Percentiles rank a stretch among this genome's conserved stretches.
Conservation (phyloP, 2,797 vertebrate genomes). For the Danio choprae region DNA sequence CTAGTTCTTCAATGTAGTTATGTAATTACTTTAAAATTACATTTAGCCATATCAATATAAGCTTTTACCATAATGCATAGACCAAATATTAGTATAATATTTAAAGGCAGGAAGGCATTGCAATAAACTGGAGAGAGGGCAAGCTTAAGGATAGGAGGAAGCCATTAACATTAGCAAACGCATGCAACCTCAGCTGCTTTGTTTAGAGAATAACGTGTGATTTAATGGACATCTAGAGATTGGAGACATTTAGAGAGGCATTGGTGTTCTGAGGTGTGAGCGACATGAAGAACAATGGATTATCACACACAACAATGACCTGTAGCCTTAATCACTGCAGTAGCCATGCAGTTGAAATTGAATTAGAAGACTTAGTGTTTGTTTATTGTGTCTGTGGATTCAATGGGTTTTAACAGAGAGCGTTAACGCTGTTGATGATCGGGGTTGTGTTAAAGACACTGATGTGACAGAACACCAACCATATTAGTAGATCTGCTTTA, state of each 20-base stretch:
- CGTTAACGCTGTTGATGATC: conserved; percentile 27
- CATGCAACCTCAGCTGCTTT: neutral
- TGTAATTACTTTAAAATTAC: neutral
- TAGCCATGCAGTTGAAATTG: neutral
- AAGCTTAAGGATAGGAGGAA: too few relatives aligned
- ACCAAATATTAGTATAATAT: neutral
- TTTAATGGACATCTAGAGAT: neutral
- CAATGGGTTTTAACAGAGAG: neutral
- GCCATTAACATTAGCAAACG: neutral
- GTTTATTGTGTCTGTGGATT: conserved; percentile 1
- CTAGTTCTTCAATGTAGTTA: neutral
- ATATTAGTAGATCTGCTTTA: conserved; percentile 25
- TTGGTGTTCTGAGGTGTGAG: conserved; percentile 1
- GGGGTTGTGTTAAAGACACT: neutral
- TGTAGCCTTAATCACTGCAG: neutral
- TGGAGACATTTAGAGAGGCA: too few relatives aligned
- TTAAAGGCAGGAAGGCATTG: neutral
- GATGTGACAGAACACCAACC: conserved; percentile 4
- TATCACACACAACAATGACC: conserved; percentile 1
- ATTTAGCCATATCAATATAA: neutral
- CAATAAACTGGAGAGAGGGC: neutral
- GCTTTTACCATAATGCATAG: neutral
- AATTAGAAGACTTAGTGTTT: conserved; percentile 11
- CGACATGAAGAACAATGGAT: neutral
- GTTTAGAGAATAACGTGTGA: conserved; percentile 1